Evolutionary conservation across 2,797 vertebrate species (phyloP).

Genomic region (Falco cherrug): DNA sequence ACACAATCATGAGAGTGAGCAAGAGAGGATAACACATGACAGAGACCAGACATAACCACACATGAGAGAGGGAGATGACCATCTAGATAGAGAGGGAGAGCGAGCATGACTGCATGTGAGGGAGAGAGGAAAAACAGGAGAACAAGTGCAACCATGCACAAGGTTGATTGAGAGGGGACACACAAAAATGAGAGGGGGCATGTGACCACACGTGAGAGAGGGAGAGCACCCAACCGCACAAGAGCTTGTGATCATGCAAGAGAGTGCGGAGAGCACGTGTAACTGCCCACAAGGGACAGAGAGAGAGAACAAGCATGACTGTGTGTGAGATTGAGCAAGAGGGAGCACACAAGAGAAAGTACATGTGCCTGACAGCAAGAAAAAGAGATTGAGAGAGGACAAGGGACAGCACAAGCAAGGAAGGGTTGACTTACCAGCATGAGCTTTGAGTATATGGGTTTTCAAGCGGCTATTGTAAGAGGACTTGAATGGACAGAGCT

Average conservation of each 20-base stretch:
- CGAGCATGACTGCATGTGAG: neutral
- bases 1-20: neutral
- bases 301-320: neutral
- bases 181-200: neutral
- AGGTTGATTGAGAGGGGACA: neutral
- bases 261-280: neutral
- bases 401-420: neutral
- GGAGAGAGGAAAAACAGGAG: neutral
- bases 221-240: neutral
- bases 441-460: conserved; percentile 91
- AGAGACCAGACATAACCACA: neutral
- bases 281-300: neutral
- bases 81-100: neutral
- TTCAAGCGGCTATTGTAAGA: conserved; percentile 93
- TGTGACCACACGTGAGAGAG: neutral
- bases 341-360: neutral
- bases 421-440: conserved; percentile 83
- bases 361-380: neutral
- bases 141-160: neutral
- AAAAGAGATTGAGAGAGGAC: neutral
- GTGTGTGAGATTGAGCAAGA: neutral
- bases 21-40: neutral
- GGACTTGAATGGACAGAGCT: conserved; percentile 96
- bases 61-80: neutral
- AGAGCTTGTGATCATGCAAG: neutral